Percentiles rank a stretch among this genome's conserved stretches.
These are phyloP conservation scores for Labrus mixtus DNA, from an alignment of 2,113 vertebrate species.

Conservation along the genomic window DNA sequence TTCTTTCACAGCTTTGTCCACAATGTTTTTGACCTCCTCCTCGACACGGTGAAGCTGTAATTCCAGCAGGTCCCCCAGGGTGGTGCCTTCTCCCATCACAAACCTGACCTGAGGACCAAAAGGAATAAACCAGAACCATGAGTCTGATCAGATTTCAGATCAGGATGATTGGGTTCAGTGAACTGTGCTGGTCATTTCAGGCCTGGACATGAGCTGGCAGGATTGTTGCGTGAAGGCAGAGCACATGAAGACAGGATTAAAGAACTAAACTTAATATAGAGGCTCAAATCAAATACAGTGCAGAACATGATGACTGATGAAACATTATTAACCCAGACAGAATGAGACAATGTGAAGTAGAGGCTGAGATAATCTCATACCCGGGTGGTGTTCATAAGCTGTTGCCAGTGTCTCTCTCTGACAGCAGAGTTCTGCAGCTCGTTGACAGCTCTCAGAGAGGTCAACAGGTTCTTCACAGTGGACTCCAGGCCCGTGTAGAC, in stretches of 20 bases:
- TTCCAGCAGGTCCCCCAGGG: constrained; percentile 80
- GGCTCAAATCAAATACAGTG: neutral
- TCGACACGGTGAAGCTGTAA: constrained; percentile 84
- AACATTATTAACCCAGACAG: constrained; percentile 13
- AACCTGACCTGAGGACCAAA: constrained; percentile 76
- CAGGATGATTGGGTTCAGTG: constrained; percentile 42
- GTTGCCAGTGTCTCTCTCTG: constrained; percentile 82
- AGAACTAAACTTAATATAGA: constrained; percentile 2
- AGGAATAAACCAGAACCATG: neutral
- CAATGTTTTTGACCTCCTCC: constrained; percentile 86
- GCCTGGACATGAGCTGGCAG: constrained; percentile 5
- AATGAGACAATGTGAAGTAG: neutral
- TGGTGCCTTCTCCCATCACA: constrained; percentile 80
- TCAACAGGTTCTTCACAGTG: constrained; percentile 81
- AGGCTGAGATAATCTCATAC: constrained; percentile 58
- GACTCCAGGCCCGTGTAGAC: constrained; percentile 78
- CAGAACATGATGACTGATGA: neutral
- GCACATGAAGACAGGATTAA: constrained; percentile 1
- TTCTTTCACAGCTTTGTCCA: constrained; percentile 86
- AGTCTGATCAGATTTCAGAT: constrained; percentile 46
- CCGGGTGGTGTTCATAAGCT: constrained; percentile 82
- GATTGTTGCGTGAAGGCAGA: neutral
- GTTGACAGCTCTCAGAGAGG: constrained; percentile 84
- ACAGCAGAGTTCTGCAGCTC: constrained; percentile 81
- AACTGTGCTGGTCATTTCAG: constrained; percentile 35